phyloP scores from a whole-genome alignment of 1,140 invertebrate genomes.

The Apocrypta bakeri region DNA sequence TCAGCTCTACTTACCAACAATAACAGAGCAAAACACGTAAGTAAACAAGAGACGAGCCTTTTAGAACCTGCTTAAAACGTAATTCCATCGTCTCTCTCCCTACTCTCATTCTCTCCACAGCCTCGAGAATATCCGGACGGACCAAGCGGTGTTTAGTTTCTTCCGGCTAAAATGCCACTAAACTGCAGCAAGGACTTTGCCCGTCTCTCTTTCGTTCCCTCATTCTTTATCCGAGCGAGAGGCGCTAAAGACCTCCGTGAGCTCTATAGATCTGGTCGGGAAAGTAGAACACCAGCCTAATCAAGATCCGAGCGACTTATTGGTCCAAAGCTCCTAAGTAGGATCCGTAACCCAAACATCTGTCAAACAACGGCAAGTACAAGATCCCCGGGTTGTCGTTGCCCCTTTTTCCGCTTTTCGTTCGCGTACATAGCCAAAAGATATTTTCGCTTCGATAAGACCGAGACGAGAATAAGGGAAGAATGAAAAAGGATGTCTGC shows the following conservation, averaged over 20 bases:
- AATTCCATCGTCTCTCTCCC: constrained; percentile 26
- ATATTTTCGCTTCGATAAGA: constrained; percentile 37
- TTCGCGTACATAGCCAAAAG: not conserved
- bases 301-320: constrained; percentile 50
- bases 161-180: constrained; percentile 42
- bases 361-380: constrained; percentile 35
- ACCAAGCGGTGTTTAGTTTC: constrained; percentile 43
- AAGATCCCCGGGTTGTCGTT: not conserved
- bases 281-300: constrained; percentile 50
- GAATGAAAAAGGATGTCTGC: not conserved
- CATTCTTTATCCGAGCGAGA: not conserved
- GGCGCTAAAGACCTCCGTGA: not conserved
- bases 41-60: constrained; percentile 25
- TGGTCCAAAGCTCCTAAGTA: constrained; percentile 43
- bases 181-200: constrained; percentile 25
- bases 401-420: not conserved
- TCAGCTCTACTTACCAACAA: constrained; percentile 12
- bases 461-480: not conserved
- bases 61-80: constrained; percentile 45
- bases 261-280: not conserved
- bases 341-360: constrained; percentile 48
- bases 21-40: constrained; percentile 37
- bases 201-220: not conserved
- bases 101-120: not conserved
- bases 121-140: constrained; percentile 31